phyloP scores from a whole-genome alignment of 2,888 invertebrate genomes.

The Chalcis sispes region DNA sequence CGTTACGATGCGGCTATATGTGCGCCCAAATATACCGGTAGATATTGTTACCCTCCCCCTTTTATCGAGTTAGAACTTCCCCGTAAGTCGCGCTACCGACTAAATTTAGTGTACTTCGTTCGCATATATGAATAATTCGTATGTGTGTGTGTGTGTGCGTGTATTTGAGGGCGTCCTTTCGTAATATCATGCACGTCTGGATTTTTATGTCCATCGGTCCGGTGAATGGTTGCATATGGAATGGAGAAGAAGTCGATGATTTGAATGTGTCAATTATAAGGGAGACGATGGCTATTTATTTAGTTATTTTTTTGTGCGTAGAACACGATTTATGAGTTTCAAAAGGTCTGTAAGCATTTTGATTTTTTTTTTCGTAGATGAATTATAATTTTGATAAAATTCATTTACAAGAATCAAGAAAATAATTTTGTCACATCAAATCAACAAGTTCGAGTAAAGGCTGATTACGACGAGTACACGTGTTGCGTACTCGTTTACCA shows the following conservation, averaged over 20 bases:
- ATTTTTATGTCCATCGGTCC: not conserved
- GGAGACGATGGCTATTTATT: slow-evolving; percentile 11
- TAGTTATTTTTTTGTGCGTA: slow-evolving; percentile 2
- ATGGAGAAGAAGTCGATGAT: slow-evolving; percentile 20
- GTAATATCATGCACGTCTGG: not conserved
- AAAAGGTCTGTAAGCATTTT: not conserved
- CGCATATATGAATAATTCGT: slow-evolving; percentile 71
- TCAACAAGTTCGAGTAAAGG: slow-evolving; percentile 65
- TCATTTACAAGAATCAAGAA: not conserved
- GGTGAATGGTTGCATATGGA: slow-evolving; percentile 29
- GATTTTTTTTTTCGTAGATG: not conserved
- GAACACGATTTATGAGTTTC: not conserved
- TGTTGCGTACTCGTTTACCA: slow-evolving; percentile 27
- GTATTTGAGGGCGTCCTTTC: slow-evolving; percentile 10
- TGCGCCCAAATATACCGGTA: slow-evolving; percentile 26
- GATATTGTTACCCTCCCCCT: too few species aligned
- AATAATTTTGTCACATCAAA: slow-evolving; percentile 30
- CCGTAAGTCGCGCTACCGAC: slow-evolving; percentile 66
- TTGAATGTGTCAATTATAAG: slow-evolving; percentile 53
- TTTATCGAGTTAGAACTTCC: slow-evolving; percentile 62
- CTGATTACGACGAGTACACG: slow-evolving; percentile 73
- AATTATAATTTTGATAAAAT: not conserved
- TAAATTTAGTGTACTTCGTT: slow-evolving; percentile 70
- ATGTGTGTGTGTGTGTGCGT: slow-evolving; percentile 44
- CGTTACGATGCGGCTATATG: slow-evolving; percentile 58